Conservation (phyloP, 2,113 vertebrate genomes). For the Pogona vitticeps region DNA sequence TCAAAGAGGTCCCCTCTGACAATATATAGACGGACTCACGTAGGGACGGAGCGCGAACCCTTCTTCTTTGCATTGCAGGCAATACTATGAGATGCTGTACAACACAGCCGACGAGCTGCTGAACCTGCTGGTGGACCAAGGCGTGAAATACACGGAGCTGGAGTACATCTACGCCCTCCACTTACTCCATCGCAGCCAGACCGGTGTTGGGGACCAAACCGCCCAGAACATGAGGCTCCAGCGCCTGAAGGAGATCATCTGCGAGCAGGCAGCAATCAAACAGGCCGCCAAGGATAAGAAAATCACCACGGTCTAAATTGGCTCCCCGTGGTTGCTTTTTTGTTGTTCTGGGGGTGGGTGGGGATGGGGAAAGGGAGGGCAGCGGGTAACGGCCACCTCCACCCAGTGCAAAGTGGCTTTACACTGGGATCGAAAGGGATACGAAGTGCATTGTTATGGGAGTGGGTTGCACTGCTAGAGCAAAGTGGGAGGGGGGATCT, state of each 20-base stretch:
- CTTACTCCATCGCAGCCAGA: conserved; percentile 95
- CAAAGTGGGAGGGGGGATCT: no score
- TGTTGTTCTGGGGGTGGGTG: no score
- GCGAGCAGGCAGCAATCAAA: conserved; percentile 97
- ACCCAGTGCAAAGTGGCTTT: no score
- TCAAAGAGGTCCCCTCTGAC: no score
- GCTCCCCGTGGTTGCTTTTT: accelerated
- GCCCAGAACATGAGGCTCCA: conserved; percentile 93
- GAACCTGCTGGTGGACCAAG: conserved; percentile 97
- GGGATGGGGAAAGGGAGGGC: not conserved
- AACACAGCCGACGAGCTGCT: conserved; percentile 95
- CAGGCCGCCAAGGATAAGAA: conserved; percentile 99
- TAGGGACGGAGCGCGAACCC: accelerated
- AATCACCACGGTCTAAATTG: conserved; percentile 90
- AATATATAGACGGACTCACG: no score
- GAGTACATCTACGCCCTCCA: conserved; percentile 96
- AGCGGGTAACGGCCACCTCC: not conserved
- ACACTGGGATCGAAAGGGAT: not conserved
- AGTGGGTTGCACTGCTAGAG: not conserved
- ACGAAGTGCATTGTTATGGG: not conserved
- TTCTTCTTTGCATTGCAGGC: conserved; percentile 71
- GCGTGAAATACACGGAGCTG: conserved; percentile 96
- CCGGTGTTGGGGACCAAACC: conserved; percentile 92
- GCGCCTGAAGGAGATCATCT: conserved; percentile 97
- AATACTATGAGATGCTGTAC: conserved; percentile 99